These are phyloP conservation scores for Collichthys lucidus DNA, from an alignment of 2,113 vertebrate species.

Conservation along the genomic window DNA sequence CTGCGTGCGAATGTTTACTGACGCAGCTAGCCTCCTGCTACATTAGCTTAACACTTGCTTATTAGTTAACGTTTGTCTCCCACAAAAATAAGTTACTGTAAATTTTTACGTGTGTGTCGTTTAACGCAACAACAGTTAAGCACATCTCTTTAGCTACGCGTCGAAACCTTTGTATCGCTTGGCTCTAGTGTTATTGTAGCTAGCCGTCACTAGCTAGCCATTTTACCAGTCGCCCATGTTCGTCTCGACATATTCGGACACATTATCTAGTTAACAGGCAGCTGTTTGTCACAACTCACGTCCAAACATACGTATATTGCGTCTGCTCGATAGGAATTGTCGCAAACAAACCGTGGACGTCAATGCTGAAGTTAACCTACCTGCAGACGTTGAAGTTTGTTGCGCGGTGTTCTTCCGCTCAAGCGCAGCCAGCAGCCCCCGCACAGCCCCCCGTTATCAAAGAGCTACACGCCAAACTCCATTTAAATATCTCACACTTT, in stretches of 20 bases:
- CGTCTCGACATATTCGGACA: not conserved
- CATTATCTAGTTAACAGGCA: not conserved
- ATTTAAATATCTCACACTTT: not conserved
- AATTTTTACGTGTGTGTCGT: not conserved
- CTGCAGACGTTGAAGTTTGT: conserved; percentile 18
- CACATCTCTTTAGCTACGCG: too few species aligned
- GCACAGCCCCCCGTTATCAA: not conserved
- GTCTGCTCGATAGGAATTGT: accelerated
- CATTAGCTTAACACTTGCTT: conserved; percentile 11
- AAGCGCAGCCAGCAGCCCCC: not conserved
- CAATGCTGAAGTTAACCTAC: not conserved
- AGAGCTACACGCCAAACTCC: not conserved
- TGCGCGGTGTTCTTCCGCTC: conserved; percentile 3
- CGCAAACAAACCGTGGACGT: not conserved
- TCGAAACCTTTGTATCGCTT: too few species aligned
- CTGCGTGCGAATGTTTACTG: not conserved
- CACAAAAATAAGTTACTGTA: not conserved
- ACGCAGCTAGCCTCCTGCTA: conserved; percentile 18
- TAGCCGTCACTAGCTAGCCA: conserved; percentile 29
- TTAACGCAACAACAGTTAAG: not conserved
- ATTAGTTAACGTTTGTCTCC: not conserved
- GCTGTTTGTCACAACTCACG: not conserved
- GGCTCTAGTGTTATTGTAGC: not conserved
- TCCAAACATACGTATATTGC: accelerated
- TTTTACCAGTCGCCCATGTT: not conserved